These are phyloP conservation scores for Trachymyrmex cornetzi DNA, from an alignment of 1,140 invertebrate genomes.

Conservation along the genomic window DNA sequence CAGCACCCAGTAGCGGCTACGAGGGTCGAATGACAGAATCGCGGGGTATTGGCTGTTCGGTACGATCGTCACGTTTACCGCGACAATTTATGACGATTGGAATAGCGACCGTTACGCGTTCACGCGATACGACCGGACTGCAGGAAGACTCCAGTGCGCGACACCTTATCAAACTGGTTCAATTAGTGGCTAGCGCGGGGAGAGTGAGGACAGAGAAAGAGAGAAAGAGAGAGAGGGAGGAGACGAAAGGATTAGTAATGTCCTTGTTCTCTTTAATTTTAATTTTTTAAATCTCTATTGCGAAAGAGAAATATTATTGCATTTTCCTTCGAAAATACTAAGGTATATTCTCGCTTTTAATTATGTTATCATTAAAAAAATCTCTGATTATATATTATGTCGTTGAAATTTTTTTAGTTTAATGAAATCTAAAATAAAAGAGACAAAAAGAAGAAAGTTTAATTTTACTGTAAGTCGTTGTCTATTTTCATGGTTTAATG, in stretches of 20 bases:
- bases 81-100: conserved; percentile 81
- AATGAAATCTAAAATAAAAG: background rate
- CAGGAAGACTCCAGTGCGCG: conserved; percentile 54
- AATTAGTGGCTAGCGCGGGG: conserved; percentile 66
- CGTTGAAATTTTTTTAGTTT: background rate
- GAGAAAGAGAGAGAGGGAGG: background rate
- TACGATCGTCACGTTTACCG: conserved; percentile 76
- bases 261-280: background rate
- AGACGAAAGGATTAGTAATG: background rate
- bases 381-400: background rate
- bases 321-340: background rate
- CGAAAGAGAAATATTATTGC: background rate
- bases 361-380: background rate
- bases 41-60: conserved; percentile 76
- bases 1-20: conserved; percentile 37
- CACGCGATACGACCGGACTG: conserved; percentile 71
- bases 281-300: background rate
- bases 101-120: conserved; percentile 77
- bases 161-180: conserved; percentile 75
- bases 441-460: background rate
- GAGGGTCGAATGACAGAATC: conserved; percentile 74
- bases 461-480: background rate
- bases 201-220: no score
- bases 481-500: background rate
- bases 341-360: background rate